phyloP scores from a whole-genome alignment of 2,888 invertebrate species.

The Cybosia mesomella region DNA sequence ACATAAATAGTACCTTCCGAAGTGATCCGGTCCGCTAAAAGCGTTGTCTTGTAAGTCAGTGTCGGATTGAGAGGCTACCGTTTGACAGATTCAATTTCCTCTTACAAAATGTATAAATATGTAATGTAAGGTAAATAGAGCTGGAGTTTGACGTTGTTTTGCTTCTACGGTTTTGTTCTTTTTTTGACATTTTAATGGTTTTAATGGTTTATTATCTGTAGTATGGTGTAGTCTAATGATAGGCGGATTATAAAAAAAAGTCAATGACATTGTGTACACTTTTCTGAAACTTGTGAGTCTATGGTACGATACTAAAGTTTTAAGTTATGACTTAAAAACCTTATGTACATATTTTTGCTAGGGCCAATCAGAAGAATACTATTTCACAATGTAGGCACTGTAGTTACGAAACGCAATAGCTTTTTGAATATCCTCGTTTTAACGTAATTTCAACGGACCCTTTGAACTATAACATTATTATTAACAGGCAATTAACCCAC shows the following conservation, averaged over 20 bases:
- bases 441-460: neutral
- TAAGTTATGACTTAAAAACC: too few species aligned
- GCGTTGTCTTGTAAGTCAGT: slow-evolving; percentile 70
- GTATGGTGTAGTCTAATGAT: too few species aligned
- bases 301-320: too few species aligned
- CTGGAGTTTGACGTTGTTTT: slow-evolving; percentile 2
- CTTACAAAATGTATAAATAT: slow-evolving; percentile 57
- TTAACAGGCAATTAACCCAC: slow-evolving; percentile 5
- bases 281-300: too few species aligned
- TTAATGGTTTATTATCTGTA: too few species aligned
- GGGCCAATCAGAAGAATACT: too few species aligned
- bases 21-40: slow-evolving; percentile 67
- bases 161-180: neutral
- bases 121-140: slow-evolving; percentile 35
- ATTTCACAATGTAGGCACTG: neutral
- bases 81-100: slow-evolving; percentile 76
- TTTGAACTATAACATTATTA: neutral
- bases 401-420: neutral
- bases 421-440: neutral
- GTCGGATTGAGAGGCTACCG: slow-evolving; percentile 53
- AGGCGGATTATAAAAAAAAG: too few species aligned
- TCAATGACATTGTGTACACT: too few species aligned
- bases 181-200: too few species aligned
- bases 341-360: too few species aligned
- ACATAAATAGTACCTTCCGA: slow-evolving; percentile 57